phyloP scores from a whole-genome alignment of 2,113 vertebrate genomes.

The Castor canadensis region DNA sequence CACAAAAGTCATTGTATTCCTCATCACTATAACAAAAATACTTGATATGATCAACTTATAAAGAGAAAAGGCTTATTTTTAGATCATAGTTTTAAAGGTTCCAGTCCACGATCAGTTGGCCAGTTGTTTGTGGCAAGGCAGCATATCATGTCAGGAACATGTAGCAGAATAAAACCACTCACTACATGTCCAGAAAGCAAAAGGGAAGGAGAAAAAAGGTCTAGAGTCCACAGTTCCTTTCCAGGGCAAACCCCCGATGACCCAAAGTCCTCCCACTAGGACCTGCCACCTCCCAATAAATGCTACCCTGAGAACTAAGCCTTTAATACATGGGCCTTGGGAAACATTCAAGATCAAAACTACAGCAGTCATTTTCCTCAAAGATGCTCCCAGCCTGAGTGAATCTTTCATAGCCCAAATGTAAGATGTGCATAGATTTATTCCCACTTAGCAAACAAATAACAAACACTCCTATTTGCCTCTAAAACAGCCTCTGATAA shows the following conservation, averaged over 20 bases:
- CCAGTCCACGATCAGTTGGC: background rate
- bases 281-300: background rate
- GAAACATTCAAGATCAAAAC: background rate
- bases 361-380: background rate
- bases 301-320: background rate
- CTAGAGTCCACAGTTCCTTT: background rate
- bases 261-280: background rate
- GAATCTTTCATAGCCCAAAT: background rate
- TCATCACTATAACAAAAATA: background rate
- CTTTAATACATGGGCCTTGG: background rate
- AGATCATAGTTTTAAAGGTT: background rate
- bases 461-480: background rate
- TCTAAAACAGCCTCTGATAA: background rate
- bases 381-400: background rate
- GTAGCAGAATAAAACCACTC: background rate
- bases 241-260: background rate
- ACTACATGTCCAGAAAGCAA: background rate
- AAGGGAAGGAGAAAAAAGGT: background rate
- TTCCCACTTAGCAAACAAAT: slow-evolving; percentile 23
- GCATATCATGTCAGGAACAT: background rate
- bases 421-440: slow-evolving; percentile 25
- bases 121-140: background rate
- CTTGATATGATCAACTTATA: background rate
- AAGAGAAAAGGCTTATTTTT: background rate
- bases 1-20: background rate